phyloP scores from a whole-genome alignment of 2,888 invertebrate genomes.

The Drosophila picticornis region DNA sequence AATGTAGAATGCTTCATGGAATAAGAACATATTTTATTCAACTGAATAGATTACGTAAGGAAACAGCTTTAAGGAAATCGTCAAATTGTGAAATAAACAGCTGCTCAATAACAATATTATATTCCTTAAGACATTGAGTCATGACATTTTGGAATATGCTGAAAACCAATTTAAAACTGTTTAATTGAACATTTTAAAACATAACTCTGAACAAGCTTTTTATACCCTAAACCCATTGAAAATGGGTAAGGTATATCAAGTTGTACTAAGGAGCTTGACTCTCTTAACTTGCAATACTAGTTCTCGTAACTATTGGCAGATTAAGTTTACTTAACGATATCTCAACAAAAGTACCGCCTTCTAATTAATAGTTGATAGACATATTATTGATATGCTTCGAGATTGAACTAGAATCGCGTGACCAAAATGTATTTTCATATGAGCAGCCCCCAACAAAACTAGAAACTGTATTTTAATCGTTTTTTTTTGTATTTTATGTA shows the following conservation, averaged over 20 bases:
- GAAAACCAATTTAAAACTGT: no score
- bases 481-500: background rate
- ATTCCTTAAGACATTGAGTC: no score
- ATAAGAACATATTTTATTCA: background rate
- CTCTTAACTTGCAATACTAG: background rate
- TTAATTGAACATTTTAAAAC: background rate
- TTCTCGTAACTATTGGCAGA: background rate
- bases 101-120: no score
- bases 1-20: background rate
- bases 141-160: background rate
- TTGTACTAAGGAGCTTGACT: background rate
- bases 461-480: background rate
- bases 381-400: background rate
- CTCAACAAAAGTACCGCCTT: no score
- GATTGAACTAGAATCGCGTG: background rate
- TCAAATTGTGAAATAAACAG: background rate
- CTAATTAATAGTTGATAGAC: background rate
- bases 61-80: background rate
- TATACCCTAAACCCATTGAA: background rate
- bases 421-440: background rate
- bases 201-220: background rate
- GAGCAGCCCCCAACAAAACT: background rate
- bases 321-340: background rate
- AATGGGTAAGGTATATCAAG: background rate
- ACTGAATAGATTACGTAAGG: background rate